Evolutionary conservation across 2,888 invertebrate species (phyloP).

Genomic region (Strigamia transsilvanica): DNA sequence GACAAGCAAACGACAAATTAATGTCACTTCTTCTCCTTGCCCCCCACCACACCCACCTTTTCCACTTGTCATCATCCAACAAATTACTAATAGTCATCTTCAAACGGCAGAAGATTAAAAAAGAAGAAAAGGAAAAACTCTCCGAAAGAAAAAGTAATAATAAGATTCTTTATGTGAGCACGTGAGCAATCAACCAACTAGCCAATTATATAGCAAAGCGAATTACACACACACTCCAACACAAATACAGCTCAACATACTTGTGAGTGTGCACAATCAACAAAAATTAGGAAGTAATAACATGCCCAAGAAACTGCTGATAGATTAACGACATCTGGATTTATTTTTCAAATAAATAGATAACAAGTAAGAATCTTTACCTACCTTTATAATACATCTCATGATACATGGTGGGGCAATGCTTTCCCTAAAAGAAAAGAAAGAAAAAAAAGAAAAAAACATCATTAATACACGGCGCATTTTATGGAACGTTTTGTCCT

Average conservation of each 20-base stretch:
- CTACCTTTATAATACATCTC: constrained; percentile 25
- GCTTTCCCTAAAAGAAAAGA: not conserved
- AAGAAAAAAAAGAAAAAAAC: not conserved
- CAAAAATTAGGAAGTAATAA: too few species aligned
- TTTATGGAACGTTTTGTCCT: not conserved
- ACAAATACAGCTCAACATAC: not conserved
- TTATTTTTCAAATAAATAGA: not conserved
- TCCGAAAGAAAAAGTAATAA: not conserved
- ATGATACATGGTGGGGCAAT: constrained; percentile 11
- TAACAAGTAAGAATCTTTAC: not conserved
- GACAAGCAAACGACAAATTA: not conserved
- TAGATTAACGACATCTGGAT: too few species aligned
- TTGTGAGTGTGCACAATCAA: too few species aligned
- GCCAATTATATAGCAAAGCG: constrained; percentile 2
- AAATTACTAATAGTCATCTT: too few species aligned
- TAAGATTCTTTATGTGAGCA: not conserved
- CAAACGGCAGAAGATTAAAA: too few species aligned
- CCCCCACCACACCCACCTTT: not conserved
- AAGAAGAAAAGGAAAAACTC: not conserved
- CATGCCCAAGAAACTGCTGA: too few species aligned
- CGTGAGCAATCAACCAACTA: constrained; percentile 3
- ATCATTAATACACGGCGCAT: too few species aligned
- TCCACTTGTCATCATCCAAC: not conserved
- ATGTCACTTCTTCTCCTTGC: not conserved
- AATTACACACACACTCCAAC: not conserved